phyloP scores from a whole-genome alignment of 2,113 vertebrate species.

The Trogon melanurus region DNA sequence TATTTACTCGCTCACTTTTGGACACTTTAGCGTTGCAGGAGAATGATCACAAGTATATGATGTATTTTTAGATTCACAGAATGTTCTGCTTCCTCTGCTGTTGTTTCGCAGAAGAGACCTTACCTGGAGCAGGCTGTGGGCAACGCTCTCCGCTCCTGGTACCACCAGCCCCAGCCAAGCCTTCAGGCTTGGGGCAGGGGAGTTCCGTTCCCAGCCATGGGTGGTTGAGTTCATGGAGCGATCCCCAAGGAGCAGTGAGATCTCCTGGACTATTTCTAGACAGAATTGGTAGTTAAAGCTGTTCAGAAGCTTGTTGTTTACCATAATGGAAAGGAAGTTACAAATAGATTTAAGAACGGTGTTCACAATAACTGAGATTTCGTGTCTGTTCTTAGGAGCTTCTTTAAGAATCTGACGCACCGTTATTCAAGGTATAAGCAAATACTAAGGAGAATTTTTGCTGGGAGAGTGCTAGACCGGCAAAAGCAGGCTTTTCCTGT shows the following conservation, averaged over 20 bases:
- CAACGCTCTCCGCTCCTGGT: neutral
- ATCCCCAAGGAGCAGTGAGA: neutral
- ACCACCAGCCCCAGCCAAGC: neutral
- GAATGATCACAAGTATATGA: neutral
- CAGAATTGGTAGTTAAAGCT: neutral
- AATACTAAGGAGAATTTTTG: neutral
- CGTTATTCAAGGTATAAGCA: neutral
- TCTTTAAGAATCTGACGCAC: neutral
- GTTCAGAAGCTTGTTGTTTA: neutral
- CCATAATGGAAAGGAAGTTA: neutral
- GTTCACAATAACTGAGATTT: neutral
- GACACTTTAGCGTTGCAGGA: neutral
- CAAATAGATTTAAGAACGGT: neutral
- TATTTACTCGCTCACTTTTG: neutral
- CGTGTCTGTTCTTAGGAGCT: neutral
- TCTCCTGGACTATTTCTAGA: neutral
- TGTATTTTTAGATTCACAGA: neutral
- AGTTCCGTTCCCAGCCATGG: rapidly evolving
- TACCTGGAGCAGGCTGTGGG: neutral
- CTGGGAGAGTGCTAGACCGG: neutral
- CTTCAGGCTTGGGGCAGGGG: neutral
- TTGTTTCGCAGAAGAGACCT: neutral
- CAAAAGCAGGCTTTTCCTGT: neutral
- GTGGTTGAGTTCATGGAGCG: neutral
- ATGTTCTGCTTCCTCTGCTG: neutral